These are phyloP conservation scores for Phymastichus coffea DNA, from an alignment of 1,140 invertebrate species.

Conservation along the genomic window DNA sequence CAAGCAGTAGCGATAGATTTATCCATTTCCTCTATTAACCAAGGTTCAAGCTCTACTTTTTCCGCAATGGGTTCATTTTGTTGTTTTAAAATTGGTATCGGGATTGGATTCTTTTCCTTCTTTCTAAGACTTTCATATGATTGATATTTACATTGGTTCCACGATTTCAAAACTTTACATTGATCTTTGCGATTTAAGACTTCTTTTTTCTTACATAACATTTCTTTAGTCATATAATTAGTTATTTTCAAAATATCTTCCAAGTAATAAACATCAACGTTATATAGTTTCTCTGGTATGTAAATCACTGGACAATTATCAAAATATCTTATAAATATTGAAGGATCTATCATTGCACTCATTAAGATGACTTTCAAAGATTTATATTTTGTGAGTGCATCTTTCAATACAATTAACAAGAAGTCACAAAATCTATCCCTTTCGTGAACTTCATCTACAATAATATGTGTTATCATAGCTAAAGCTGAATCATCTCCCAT, in stretches of 20 bases:
- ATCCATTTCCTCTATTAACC: slow-evolving; percentile 63
- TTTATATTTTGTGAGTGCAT: slow-evolving; percentile 70
- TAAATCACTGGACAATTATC: slow-evolving; percentile 73
- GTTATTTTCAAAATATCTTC: slow-evolving; percentile 80
- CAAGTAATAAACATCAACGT: slow-evolving; percentile 77
- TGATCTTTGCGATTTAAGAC: slow-evolving; percentile 56
- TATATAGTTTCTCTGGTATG: slow-evolving; percentile 77
- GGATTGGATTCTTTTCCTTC: slow-evolving; percentile 35
- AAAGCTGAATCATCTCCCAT: slow-evolving; percentile 74
- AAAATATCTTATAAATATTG: slow-evolving; percentile 83
- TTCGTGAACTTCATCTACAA: slow-evolving; percentile 95
- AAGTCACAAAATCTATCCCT: slow-evolving; percentile 92
- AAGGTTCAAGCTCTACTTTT: slow-evolving; percentile 59
- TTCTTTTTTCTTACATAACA: slow-evolving; percentile 48
- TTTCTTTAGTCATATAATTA: slow-evolving; percentile 66
- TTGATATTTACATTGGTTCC: too few species aligned
- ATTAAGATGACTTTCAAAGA: slow-evolving; percentile 85
- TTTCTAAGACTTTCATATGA: slow-evolving; percentile 21
- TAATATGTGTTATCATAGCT: slow-evolving; percentile 77
- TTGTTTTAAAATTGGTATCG: slow-evolving; percentile 46
- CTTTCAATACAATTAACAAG: slow-evolving; percentile 79
- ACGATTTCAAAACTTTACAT: slow-evolving; percentile 42
- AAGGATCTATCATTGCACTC: slow-evolving; percentile 89
- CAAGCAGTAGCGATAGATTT: slow-evolving; percentile 63
- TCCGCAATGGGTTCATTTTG: slow-evolving; percentile 47